Conservation (phyloP, 2,888 invertebrate genomes). For the Aleiodes testaceus region DNA sequence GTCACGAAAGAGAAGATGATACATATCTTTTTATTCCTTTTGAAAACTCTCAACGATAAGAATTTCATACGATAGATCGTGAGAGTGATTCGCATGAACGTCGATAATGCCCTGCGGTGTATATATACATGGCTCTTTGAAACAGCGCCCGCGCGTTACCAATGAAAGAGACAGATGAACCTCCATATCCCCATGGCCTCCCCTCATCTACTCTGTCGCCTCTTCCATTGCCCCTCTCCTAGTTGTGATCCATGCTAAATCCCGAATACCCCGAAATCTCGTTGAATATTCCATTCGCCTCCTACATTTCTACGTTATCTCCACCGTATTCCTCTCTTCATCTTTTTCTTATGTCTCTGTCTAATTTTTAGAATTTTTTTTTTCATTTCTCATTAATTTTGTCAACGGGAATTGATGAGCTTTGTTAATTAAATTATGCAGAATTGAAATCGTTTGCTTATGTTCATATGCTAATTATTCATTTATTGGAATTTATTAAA, state of each 20-base stretch:
- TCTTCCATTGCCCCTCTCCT: not conserved
- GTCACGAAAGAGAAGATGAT: not conserved
- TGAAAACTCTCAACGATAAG: constrained; percentile 36
- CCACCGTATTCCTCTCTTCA: constrained; percentile 24
- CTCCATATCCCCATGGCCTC: not conserved
- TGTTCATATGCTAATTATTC: no score
- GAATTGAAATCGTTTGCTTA: no score
- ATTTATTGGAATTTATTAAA: no score
- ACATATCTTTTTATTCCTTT: constrained; percentile 4
- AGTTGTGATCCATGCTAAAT: constrained; percentile 30
- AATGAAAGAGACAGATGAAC: constrained; percentile 26
- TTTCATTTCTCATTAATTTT: no score
- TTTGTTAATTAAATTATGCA: no score
- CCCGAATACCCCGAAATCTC: constrained; percentile 38
- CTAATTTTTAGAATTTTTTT: not conserved
- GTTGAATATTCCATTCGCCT: constrained; percentile 35
- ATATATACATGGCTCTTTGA: constrained; percentile 12
- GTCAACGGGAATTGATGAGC: no score
- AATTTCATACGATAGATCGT: constrained; percentile 45
- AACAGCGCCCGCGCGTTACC: constrained; percentile 10
- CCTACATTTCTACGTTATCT: constrained; percentile 40
- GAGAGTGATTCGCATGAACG: constrained; percentile 36
- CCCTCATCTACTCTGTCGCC: no score
- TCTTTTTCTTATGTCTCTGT: constrained; percentile 6
- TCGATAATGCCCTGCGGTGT: constrained; percentile 40